A percentile compares a stretch with the other conserved stretches of the same genome.
Evolutionary conservation across 2,888 invertebrate genomes (phyloP).

Genomic region (Brachynemurus nebulosus): DNA sequence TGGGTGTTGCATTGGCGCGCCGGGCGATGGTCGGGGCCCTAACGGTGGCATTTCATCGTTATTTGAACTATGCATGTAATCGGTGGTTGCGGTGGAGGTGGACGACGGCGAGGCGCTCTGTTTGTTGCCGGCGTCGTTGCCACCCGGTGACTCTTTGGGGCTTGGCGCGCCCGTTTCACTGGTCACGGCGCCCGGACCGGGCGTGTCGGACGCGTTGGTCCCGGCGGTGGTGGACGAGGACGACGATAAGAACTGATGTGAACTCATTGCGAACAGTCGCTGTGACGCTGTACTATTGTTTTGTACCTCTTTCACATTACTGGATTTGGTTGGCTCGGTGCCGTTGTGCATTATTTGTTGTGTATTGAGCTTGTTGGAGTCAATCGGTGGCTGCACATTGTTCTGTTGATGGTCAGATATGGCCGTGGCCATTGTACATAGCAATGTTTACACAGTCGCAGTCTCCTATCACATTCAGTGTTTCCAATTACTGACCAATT

Average conservation of each 20-base stretch:
- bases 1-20: conserved; percentile 46
- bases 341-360: not conserved
- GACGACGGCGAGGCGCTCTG: not conserved
- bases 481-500: not conserved
- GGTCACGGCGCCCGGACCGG: not conserved
- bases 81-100: not conserved
- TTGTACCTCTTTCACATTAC: conserved; percentile 1
- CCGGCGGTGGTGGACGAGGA: not conserved
- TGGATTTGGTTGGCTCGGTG: not conserved
- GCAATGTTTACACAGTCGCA: not conserved
- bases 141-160: not conserved
- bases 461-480: not conserved
- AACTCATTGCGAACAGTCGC: not conserved
- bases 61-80: not conserved
- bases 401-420: conserved; percentile 72
- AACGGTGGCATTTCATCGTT: not conserved
- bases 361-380: not conserved
- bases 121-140: not conserved
- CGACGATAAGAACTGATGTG: not conserved
- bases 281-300: not conserved
- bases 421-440: conserved; percentile 59
- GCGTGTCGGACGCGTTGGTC: not conserved
- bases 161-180: too few species aligned
- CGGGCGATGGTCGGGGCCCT: conserved; percentile 33
- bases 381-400: conserved; percentile 48